These are phyloP conservation scores for Agriotes lineatus DNA, from an alignment of 2,888 invertebrate genomes.

Conservation along the genomic window DNA sequence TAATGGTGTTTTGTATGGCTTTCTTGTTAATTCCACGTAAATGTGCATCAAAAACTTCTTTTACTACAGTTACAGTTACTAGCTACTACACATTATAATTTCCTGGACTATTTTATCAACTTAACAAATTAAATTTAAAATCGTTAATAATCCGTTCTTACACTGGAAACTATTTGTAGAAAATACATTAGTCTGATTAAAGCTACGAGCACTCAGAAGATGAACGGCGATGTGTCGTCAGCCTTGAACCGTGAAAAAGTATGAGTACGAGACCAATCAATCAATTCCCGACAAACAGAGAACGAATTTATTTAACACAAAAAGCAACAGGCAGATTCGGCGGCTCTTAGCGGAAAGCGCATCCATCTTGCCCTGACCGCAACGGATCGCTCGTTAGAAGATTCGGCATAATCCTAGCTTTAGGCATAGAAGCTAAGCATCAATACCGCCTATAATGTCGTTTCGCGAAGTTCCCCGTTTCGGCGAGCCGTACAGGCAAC, in stretches of 20 bases:
- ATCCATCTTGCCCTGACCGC: background rate
- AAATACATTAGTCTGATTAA: slow-evolving; percentile 12
- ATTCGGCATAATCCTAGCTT: background rate
- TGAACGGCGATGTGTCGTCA: slow-evolving; percentile 11
- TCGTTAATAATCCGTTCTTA: too few relatives aligned
- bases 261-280: slow-evolving; percentile 4
- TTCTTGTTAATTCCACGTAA: too few relatives aligned
- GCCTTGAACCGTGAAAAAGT: slow-evolving; percentile 6
- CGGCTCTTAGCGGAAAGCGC: background rate
- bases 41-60: too few relatives aligned
- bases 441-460: background rate
- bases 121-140: too few relatives aligned
- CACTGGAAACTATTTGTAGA: background rate
- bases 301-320: slow-evolving; percentile 12
- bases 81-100: too few relatives aligned
- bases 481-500: too few relatives aligned
- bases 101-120: too few relatives aligned
- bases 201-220: slow-evolving; percentile 3
- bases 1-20: too few relatives aligned
- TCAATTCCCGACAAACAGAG: slow-evolving; percentile 10
- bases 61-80: too few relatives aligned
- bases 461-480: too few relatives aligned
- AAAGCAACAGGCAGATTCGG: slow-evolving; percentile 12
- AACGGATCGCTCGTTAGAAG: background rate
- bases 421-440: background rate